Base-by-base conservation (phyloP, 2,113 vertebrate genomes). In the Euleptes europaea region DNA sequence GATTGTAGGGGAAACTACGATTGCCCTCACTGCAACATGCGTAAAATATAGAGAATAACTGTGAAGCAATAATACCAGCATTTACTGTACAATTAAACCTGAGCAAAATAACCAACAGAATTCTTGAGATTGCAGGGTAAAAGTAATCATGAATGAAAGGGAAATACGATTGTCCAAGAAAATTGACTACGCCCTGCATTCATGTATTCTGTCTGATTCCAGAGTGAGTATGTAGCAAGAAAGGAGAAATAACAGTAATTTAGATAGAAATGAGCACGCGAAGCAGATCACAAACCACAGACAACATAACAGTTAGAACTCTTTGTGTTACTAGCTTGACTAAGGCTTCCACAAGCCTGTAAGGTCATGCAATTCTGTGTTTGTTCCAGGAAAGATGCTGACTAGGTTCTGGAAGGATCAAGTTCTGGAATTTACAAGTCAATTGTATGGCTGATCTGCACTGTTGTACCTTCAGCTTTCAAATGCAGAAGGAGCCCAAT, bases 1-100 rank as follows among this genome's bases (percentile, higher is more conserved):
- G 87, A 91, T 88, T 82, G 38, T 88, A 85, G 71, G 77, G 76
- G 42, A 86, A 35, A 79, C 76, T 42, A 47, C 88, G 85, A 84
- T 92, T 89, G 85, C 82, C 86, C 19, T 47, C 80, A 42, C 79
- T 78, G 54, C 84, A 31, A 49, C 83, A 33, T 47, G 78, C 76
- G 87, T 75, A 79, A 85, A 85, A 85, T 85, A 63, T 38, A 85
- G 40, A 85, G 76, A 79, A 78, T 72, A 79, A 79, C 47, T 49
- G 33, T 47, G 51, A 69, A 72, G 84, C 51, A 72, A 85, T 79
- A 72, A 72, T n/a, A 47, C 67, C 54, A 23, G 31, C 84, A 73
- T 79, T 79, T 85, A 85, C 79, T 85, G 67, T 79, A 85, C 40
- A 85, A 85, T 85, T 79, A 85, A 85, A 79, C 40, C 76, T 85